A percentile compares a stretch with the other conserved stretches of the same genome.
These are phyloP conservation scores for Ganaspis brasiliensis DNA, from an alignment of 2,888 invertebrate genomes.

Conservation along the genomic window DNA sequence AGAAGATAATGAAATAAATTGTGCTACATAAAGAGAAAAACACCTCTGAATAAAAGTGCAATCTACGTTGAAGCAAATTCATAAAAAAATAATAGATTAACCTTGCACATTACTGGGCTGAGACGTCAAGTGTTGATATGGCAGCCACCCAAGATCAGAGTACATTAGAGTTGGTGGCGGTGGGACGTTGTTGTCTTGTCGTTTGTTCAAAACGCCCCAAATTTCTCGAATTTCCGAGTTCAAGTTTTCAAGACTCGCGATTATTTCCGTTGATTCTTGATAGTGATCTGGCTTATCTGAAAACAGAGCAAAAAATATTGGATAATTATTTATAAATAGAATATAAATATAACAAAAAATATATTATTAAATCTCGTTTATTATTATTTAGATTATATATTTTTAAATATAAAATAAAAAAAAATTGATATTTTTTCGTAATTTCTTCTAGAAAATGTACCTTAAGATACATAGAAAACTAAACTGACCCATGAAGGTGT, in stretches of 20 bases:
- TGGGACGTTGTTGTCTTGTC: conserved; percentile 82
- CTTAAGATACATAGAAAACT: neutral
- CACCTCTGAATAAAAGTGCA: neutral
- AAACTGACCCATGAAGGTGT: conserved; percentile 79
- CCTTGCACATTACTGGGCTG: conserved; percentile 74
- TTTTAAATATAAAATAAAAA: too few relatives aligned
- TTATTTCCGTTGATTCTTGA: conserved; percentile 86
- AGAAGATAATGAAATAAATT: conserved; percentile 1
- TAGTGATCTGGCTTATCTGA: conserved; percentile 81
- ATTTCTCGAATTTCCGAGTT: conserved; percentile 88
- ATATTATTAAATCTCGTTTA: too few relatives aligned
- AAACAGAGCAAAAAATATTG: conserved; percentile 43
- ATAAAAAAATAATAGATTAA: conserved; percentile 56
- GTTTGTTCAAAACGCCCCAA: conserved; percentile 85
- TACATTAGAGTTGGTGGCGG: conserved; percentile 82
- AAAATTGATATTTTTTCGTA: too few relatives aligned
- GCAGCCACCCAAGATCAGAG: conserved; percentile 83
- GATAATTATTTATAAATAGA: conserved; percentile 24
- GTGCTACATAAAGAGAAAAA: conserved; percentile 30
- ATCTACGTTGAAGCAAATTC: conserved; percentile 38
- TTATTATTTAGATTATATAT: too few relatives aligned
- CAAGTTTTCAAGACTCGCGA: conserved; percentile 86
- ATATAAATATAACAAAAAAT: neutral
- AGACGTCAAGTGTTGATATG: conserved; percentile 72
- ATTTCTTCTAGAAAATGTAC: neutral